A percentile compares a stretch with the other conserved stretches of the same genome.
Evolutionary conservation across 92 coral and sea anemone species (phyloP).

Genomic region (Palythoa caribaeorum): DNA sequence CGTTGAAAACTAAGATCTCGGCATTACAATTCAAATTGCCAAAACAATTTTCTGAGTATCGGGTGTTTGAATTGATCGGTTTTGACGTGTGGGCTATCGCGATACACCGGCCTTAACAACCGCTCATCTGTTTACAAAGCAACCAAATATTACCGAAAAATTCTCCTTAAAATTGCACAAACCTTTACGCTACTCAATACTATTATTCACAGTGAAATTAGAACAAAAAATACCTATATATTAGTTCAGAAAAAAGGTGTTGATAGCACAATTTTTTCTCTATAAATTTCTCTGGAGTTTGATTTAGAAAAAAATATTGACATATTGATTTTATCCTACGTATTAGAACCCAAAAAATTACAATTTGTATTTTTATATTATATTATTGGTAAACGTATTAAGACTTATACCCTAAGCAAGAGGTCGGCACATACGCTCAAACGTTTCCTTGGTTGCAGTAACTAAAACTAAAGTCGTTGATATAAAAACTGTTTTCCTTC

Average conservation of each 20-base stretch:
- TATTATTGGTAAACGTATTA: no score
- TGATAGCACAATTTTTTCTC: not conserved
- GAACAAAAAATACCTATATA: no score
- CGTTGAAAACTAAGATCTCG: not conserved
- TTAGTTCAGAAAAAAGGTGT: no score
- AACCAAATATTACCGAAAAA: not conserved
- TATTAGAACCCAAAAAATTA: not conserved
- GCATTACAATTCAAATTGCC: not conserved
- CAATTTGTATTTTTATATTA: not conserved
- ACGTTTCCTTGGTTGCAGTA: not conserved
- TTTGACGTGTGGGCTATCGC: constrained; percentile 5
- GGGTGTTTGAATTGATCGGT: not conserved
- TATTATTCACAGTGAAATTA: not conserved
- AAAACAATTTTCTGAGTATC: not conserved
- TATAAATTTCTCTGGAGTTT: not conserved
- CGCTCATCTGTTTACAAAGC: not conserved
- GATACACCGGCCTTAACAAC: not conserved
- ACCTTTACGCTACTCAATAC: no score
- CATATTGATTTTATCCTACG: no score
- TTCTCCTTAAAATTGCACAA: no score
- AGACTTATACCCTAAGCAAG: not conserved
- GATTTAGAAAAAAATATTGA: not conserved
- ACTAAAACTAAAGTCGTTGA: not conserved
- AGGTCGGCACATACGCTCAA: not conserved
- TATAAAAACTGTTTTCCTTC: not conserved